Evolutionary conservation across 2,113 vertebrate species (phyloP).

Genomic region (Lepidothrix coronata): DNA sequence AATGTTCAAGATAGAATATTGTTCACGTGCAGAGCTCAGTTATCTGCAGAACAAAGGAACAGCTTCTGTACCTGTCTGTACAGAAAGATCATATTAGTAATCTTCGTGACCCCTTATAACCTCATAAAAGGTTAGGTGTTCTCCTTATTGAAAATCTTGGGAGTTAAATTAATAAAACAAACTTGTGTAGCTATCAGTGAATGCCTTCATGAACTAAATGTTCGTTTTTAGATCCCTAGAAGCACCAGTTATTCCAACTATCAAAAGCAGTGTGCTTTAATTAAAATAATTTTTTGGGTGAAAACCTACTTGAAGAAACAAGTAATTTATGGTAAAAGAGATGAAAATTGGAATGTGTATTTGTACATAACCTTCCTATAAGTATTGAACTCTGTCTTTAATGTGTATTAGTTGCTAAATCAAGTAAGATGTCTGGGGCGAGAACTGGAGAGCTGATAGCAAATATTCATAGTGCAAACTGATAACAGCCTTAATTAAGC

Average conservation of each 20-base stretch:
- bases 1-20: background rate
- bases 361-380: background rate
- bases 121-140: background rate
- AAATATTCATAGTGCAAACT: slow-evolving; percentile 15
- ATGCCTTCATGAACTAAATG: background rate
- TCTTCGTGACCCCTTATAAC: background rate
- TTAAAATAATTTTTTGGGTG: background rate
- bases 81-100: background rate
- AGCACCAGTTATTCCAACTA: background rate
- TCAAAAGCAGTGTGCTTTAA: background rate
- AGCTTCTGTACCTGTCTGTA: background rate
- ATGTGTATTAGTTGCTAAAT: background rate
- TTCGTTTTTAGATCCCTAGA: background rate
- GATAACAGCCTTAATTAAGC: slow-evolving; percentile 38
- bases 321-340: background rate
- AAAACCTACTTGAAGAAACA: background rate
- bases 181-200: background rate
- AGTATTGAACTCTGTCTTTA: background rate
- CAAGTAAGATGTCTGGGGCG: background rate
- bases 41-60: background rate
- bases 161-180: background rate
- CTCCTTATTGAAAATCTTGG: background rate
- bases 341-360: background rate
- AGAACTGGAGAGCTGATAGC: background rate
- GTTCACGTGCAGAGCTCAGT: background rate